A percentile compares a stretch with the other conserved stretches of the same genome.
phyloP scores from a whole-genome alignment of 2,113 vertebrate genomes.

The Galeopterus variegatus region DNA sequence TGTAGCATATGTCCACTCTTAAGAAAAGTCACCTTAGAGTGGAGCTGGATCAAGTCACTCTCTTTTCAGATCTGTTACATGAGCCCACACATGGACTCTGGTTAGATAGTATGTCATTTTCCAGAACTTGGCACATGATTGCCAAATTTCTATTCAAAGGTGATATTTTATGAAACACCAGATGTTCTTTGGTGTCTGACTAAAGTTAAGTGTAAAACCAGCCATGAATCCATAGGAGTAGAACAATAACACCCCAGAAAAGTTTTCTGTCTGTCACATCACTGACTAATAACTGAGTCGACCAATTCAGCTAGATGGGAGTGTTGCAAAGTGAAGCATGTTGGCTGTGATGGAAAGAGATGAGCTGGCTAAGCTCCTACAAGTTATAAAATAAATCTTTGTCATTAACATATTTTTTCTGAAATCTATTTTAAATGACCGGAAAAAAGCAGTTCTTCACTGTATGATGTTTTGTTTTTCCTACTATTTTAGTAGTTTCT shows the following conservation, averaged over 20 bases:
- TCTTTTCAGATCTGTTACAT: slow-evolving; percentile 56
- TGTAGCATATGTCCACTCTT: neutral
- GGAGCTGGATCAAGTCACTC: neutral
- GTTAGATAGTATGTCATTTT: slow-evolving; percentile 70
- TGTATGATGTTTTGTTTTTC: slow-evolving; percentile 24
- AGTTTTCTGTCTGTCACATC: slow-evolving; percentile 36
- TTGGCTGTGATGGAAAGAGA: neutral
- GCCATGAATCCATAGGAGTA: neutral
- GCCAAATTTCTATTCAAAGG: slow-evolving; percentile 71
- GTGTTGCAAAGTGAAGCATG: neutral
- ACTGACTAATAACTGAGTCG: neutral
- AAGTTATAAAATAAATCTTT: slow-evolving; percentile 25
- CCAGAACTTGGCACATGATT: slow-evolving; percentile 51
- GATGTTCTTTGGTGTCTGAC: slow-evolving; percentile 64
- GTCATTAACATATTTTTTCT: slow-evolving; percentile 6
- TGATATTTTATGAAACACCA: slow-evolving; percentile 66
- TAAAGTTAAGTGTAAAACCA: slow-evolving; percentile 72
- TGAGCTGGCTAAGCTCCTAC: neutral
- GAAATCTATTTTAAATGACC: neutral
- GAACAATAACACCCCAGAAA: slow-evolving; percentile 9
- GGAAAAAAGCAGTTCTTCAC: neutral
- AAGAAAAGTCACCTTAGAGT: neutral
- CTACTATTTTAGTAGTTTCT: neutral
- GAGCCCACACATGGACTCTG: slow-evolving; percentile 48
- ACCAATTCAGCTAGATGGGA: neutral